Base-by-base conservation (phyloP, 2,888 invertebrate species). In the Physocephala rufipes region DNA sequence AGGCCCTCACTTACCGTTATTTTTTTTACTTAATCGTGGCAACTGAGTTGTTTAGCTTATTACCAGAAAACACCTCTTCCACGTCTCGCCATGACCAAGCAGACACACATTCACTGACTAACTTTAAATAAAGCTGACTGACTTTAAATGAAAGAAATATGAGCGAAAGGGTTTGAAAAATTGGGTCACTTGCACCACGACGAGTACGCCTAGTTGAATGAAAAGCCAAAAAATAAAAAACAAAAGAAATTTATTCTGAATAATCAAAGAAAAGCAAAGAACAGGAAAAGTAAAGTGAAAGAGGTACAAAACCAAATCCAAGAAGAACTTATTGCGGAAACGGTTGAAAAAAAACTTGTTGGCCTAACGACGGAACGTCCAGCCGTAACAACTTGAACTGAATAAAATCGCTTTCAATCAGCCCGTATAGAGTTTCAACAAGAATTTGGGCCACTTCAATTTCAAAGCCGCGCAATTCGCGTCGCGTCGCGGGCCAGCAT, bases 111-210 rank as follows among this genome's bases (percentile, higher is more conserved):
- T 36, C 36, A 55, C 3, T 55, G 55, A n/a, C 36, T 36, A 19
- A 51, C 68, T 51, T 24, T 67, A 47, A 55, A 58, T 58, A 45
- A 45, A n/a, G n/a, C 3, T 55, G 55, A n/a, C 36, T 36, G 26
- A 51, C 68, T 51, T 24, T 67, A 47, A 55, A 58, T 58, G 43
- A 45, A n/a, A n/a, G n/a, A n/a, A 45, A 67, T 67, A 30, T 49
- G 59, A 59, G 47, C 28, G 21, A 19, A 36, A 12, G 21, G 21
- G n/a, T n/a, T n/a, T 47, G 47, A 67, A 58, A 69, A 73, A 68
- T 58, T 73, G 70, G 73, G 71, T 73, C 73, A 73, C 47, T 70
- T 67, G 47, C 59, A 53, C 70, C 73, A 73, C 69, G n/a, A n/a
- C n/a, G 67, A 71, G 51, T 51, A 49, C 59, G 43, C 15, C n/a